Evolutionary conservation across 23 tunicate species (phyloP), one percentile per base, ranked within the genome.

Genomic region (Diplosoma virens): DNA sequence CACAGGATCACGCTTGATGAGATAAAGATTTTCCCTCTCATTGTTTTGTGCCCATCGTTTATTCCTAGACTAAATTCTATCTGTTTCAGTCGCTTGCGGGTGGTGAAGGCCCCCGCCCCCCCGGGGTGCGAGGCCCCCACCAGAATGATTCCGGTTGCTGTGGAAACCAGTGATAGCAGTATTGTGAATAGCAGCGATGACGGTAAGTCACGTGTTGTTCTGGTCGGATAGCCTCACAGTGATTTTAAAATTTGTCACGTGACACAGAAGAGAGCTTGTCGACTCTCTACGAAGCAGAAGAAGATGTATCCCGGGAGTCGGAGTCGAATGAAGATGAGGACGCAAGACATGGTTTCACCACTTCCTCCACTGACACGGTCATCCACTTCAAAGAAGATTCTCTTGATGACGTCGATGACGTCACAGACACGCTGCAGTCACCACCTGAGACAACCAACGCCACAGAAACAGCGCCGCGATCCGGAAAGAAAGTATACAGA

Each of bases 241-340:
- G n/a, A n/a, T n/a, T n/a, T n/a, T n/a, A n/a, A n/a, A n/a, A n/a
- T n/a, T n/a, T n/a, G n/a, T n/a, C n/a, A n/a, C 16, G 52, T 9
- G 16, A 45, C 52, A 45, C 30, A 78, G 84, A 82, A 25, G 96
- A 82, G 64, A 86, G 96, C 27, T 77, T 89, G 9, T 89, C 96
- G 27, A 89, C 96, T 4, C 71, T 89, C 22, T 89, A 89, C 77
- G 96, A 89, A 37, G 93, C 80, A 18, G 95, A 88, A 50, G 96
- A 89, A 37, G 87, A 74, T 16, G 67, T 81, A 14, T 1, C 32
- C 24, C 7, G 2, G 25, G 81, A 72, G 27, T 25, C 59, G 0
- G 67, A 77, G 17, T 46, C 27, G 21, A 73, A 58, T 27, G 54
- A 78, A 45, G 74, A 45, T 18, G 87, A 74, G 52, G 81, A 74